A percentile compares a stretch with the other conserved stretches of the same genome.
Evolutionary conservation across 1,140 invertebrate genomes (phyloP).

Genomic region (Micrasema longulum): DNA sequence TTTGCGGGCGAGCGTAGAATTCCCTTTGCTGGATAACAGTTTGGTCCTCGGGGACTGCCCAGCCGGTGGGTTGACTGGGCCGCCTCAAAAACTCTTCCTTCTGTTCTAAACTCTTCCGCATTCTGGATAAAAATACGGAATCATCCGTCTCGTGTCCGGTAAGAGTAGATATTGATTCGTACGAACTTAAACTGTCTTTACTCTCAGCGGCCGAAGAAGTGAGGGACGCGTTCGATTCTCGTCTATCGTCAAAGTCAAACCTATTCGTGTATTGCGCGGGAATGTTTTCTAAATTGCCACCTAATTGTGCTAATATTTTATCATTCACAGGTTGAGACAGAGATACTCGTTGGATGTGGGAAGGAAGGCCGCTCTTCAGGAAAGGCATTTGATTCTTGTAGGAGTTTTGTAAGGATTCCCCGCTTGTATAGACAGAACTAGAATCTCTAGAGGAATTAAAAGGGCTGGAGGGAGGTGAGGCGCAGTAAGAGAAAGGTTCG

Average conservation of each 20-base stretch:
- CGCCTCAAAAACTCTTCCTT: constrained; percentile 88
- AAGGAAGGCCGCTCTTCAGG: constrained; percentile 39
- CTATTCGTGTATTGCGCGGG: constrained; percentile 47
- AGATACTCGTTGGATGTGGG: constrained; percentile 26
- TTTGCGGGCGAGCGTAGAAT: constrained; percentile 82
- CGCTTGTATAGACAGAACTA: constrained; percentile 45
- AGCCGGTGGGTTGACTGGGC: constrained; percentile 75
- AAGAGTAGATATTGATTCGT: constrained; percentile 75
- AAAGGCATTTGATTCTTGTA: constrained; percentile 47
- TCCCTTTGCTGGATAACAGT: constrained; percentile 73
- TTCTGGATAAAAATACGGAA: constrained; percentile 76
- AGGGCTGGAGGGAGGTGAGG: constrained; percentile 51
- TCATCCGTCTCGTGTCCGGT: constrained; percentile 76
- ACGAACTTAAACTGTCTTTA: constrained; percentile 75
- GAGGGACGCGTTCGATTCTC: constrained; percentile 71
- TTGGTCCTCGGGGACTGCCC: constrained; percentile 64
- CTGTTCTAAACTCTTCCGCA: constrained; percentile 85
- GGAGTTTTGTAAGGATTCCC: constrained; percentile 43
- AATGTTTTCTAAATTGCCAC: constrained; percentile 43
- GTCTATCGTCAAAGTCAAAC: constrained; percentile 58
- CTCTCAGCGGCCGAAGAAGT: constrained; percentile 71
- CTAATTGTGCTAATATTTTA: constrained; percentile 42
- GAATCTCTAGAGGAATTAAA: constrained; percentile 50
- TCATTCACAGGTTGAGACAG: constrained; percentile 34
- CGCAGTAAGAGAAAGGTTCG: constrained; percentile 38